Evolutionary conservation across 2,888 invertebrate species (phyloP), one percentile per base, ranked within the genome.

Genomic region (Meta bourneti): DNA sequence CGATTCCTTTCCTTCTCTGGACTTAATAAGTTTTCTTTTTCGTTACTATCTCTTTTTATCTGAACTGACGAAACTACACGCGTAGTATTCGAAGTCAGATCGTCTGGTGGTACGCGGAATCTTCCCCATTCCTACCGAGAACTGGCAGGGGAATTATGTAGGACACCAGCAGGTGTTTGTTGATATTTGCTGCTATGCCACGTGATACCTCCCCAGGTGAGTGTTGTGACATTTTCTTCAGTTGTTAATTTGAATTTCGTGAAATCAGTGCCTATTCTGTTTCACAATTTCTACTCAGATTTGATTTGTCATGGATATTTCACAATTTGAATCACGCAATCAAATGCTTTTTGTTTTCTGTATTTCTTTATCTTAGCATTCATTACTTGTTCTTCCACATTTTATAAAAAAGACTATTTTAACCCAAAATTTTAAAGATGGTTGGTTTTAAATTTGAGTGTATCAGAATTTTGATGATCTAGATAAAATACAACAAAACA

Each of bases 131-230:
- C 61, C 61, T 5, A 5, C 61, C 16, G 61, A 61, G 61, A 61
- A 16, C 61, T 61, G 61, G 61, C 61, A 61, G 11, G 13, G 11
- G 16, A 16, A 16, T 69, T 69, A 34, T 34, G 34, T 34, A 34
- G 4, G 34, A 34, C 34, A 34, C 34, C 34, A 34, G 34, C 34
- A 34, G 52, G 34, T 20, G 7, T 72, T 84, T 84, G 54, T 84
- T 84, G 74, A 84, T 84, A 9, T 48, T 34, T 61, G 11, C 48
- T 54, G 61, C 54, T 19, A 87, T 87, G 87, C 79, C 87, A 72
- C 79, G 72, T 54, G 87, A 87, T 80, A 80, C 71, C 48, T 52
- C 72, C 16, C 87, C 80, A 48, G 87, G 87, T 87, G 34, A 87
- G 79, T 87, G 48, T 77, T 77, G 34, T 77, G 51, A 49, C 11